These are phyloP conservation scores for Onychostruthus taczanowskii DNA, from an alignment of 2,113 vertebrate species.

Conservation along the genomic window DNA sequence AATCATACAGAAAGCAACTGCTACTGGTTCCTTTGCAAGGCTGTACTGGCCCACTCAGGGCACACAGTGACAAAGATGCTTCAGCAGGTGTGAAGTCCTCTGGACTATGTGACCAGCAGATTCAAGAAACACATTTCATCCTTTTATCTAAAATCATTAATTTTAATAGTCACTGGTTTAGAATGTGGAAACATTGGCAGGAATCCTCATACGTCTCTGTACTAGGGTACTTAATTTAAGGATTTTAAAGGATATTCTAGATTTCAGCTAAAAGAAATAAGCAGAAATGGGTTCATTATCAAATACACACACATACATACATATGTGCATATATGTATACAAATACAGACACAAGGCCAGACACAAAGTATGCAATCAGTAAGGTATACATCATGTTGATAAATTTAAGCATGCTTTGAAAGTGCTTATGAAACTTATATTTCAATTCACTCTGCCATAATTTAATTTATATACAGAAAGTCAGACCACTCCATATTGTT, in stretches of 20 bases:
- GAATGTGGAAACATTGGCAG: neutral
- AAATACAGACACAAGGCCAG: neutral
- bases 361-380: neutral
- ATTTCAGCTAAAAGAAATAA: neutral
- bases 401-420: neutral
- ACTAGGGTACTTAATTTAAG: neutral
- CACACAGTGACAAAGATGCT: neutral
- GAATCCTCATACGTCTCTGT: neutral
- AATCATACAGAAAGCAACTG: neutral
- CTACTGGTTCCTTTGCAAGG: neutral
- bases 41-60: neutral
- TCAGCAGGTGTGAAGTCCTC: neutral
- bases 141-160: neutral
- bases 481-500: neutral
- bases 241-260: neutral
- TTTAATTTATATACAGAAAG: neutral
- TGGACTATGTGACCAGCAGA: neutral
- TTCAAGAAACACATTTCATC: neutral
- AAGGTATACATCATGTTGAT: neutral
- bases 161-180: neutral
- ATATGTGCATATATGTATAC: neutral
- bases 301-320: neutral
- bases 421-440: neutral
- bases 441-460: neutral
- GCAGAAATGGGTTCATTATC: neutral